Base-by-base conservation (phyloP, 1,140 invertebrate species). In the Anastrepha obliqua region DNA sequence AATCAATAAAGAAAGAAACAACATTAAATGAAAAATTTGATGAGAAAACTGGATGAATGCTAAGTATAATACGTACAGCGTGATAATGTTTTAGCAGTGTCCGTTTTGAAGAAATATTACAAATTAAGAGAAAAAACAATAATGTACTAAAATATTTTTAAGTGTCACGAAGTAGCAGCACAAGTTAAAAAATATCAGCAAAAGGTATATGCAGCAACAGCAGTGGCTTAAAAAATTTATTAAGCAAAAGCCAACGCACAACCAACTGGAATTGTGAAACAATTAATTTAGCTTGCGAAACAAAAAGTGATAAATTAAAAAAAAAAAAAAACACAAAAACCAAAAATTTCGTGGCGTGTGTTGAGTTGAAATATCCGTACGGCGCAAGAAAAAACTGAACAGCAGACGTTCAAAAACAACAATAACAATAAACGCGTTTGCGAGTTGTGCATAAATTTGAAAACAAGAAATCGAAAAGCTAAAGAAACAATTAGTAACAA, bases 1-100 rank as follows among this genome's bases (percentile, higher is more conserved):
- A 87, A n/a, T 55, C 9, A 88, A 29, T 29, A 86, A 78, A 20
- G 86, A 58, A 58, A 85, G 70, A 86, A 88, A 88, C 15, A 85
- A 88, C 62, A 59, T 44, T 42, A 85, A n/a, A 64, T 55, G 51
- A 55, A 55, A 55, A n/a, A 58, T 29, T 42, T 58, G 20, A 70
- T 64, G 17, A n/a, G 11, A 47, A 51, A 78, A 17, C n/a, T 78
- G 74, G 29, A 78, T 78, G 74, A 9, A 78, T 44, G 74, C 44
- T 78, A 44, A 78, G 8, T 51, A 29, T 29, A 20, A 44, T 29
- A 29, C 29, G 64, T 62, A 62, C n/a, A 64, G 17, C 4, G 60
- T n/a, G 17, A 64, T 13, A 64, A 64, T 20, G 64, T 20, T 29
- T 67, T 29, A 67, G 64, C 64, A 67, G 64, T 39, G 64, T 39